A percentile compares a stretch with the other conserved stretches of the same genome.
Conservation (phyloP, 2,888 invertebrate species). For the Drosophila mettleri region DNA sequence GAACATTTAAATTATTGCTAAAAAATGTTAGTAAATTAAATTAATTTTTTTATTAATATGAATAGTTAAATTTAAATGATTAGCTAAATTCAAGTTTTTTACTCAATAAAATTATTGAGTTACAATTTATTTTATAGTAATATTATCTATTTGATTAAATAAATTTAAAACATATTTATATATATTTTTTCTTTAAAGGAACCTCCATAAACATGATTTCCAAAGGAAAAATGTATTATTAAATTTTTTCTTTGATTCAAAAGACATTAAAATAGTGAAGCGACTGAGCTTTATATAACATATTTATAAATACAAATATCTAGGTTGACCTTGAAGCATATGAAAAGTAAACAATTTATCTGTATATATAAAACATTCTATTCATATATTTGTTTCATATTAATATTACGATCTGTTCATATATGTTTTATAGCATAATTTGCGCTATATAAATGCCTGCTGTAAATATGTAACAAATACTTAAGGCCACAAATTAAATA, state of each 20-base stretch:
- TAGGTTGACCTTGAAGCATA: not conserved
- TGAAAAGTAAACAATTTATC: not conserved
- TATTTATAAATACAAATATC: not conserved
- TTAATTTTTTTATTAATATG: too few species aligned
- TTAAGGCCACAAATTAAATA: slow-evolving; percentile 50
- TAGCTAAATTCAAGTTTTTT: too few species aligned
- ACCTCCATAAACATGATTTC: not conserved
- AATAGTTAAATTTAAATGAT: too few species aligned
- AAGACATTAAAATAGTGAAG: not conserved
- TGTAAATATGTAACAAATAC: slow-evolving; percentile 39
- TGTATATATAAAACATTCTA: not conserved
- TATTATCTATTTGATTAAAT: too few species aligned
- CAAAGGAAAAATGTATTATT: not conserved
- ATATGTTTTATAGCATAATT: slow-evolving; percentile 21
- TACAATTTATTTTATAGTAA: too few species aligned
- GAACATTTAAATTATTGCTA: too few species aligned
- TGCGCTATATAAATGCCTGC: slow-evolving; percentile 5
- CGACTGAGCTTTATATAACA: not conserved
- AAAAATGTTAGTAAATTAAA: too few species aligned
- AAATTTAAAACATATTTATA: too few species aligned
- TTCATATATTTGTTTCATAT: not conserved
- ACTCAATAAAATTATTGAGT: too few species aligned
- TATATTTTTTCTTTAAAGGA: not conserved
- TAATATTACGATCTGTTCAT: not conserved
- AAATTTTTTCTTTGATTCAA: not conserved